These are phyloP conservation scores for Enteromius fasciolatus DNA, from an alignment of 2,797 vertebrate species.

Conservation along the genomic window DNA sequence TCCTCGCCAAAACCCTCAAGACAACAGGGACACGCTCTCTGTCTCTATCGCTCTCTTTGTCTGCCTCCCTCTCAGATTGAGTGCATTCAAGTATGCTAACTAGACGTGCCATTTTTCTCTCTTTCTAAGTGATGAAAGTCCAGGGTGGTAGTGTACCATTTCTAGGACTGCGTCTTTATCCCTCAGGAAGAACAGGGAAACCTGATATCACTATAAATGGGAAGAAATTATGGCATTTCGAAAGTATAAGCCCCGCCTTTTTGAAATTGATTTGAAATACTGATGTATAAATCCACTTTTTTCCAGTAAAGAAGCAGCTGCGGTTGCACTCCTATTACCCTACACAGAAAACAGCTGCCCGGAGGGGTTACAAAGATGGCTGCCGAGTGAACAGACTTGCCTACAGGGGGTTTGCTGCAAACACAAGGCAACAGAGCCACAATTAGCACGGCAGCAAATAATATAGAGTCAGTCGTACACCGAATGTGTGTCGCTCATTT, in stretches of 20 bases:
- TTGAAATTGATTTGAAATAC: neutral
- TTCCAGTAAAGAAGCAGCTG: neutral
- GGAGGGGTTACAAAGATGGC: constrained; percentile 3
- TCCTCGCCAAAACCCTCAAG: constrained; percentile 37
- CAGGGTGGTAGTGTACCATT: neutral
- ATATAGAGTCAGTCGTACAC: neutral
- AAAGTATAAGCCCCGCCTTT: neutral
- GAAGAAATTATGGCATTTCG: neutral
- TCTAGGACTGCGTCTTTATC: neutral
- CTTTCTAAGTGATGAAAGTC: constrained; percentile 18
- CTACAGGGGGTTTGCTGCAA: constrained; percentile 9
- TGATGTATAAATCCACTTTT: neutral
- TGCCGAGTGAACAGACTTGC: neutral
- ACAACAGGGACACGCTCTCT: constrained; percentile 8
- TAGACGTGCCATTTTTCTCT: constrained; percentile 11
- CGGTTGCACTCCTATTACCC: neutral
- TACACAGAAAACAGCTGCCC: constrained; percentile 7
- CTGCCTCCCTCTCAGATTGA: constrained; percentile 26
- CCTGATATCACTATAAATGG: neutral
- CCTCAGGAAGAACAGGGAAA: constrained; percentile 4
- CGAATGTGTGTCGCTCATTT: constrained; percentile 2
- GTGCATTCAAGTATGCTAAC: constrained; percentile 37
- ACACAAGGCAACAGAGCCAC: constrained; percentile 4
- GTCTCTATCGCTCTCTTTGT: constrained; percentile 26
- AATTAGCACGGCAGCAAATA: constrained; percentile 11